A percentile compares a stretch with the other conserved stretches of the same genome.
Evolutionary conservation across 2,888 invertebrate genomes (phyloP).

Genomic region (Diploptera punctata): DNA sequence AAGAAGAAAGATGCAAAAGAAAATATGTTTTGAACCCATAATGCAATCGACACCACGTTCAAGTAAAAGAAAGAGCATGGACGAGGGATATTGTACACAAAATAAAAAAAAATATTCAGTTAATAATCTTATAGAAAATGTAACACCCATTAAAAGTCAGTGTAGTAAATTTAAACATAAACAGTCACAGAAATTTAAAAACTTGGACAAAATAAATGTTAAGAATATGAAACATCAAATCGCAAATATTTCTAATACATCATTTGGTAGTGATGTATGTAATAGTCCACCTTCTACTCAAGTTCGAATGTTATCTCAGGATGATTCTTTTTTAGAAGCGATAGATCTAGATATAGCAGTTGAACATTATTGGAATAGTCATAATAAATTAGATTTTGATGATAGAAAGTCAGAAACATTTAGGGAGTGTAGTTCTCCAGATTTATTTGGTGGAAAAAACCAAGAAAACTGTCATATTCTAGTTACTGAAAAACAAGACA

Average conservation of each 20-base stretch:
- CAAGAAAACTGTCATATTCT: too few species aligned
- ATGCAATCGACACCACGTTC: not conserved
- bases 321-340: constrained; percentile 37
- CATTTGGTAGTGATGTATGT: not conserved
- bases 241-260: not conserved
- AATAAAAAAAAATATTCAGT: not conserved
- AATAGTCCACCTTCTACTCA: constrained; percentile 16
- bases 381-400: not conserved
- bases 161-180: not conserved
- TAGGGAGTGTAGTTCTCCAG: not conserved
- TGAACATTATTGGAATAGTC: constrained; percentile 16
- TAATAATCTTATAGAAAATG: not conserved
- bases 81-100: not conserved
- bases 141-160: constrained; percentile 11
- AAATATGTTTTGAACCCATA: not conserved
- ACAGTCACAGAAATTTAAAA: too few species aligned
- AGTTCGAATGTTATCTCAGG: constrained; percentile 30
- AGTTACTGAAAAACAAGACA: too few species aligned
- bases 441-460: too few species aligned
- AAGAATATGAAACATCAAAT: not conserved
- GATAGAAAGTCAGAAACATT: not conserved
- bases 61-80: not conserved
- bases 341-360: constrained; percentile 38
- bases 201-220: too few species aligned
- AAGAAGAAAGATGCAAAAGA: too few species aligned